Evolutionary conservation across 35 echinoderm and acorn worm genomes (phyloP).

Genomic region (Acanthaster planci): DNA sequence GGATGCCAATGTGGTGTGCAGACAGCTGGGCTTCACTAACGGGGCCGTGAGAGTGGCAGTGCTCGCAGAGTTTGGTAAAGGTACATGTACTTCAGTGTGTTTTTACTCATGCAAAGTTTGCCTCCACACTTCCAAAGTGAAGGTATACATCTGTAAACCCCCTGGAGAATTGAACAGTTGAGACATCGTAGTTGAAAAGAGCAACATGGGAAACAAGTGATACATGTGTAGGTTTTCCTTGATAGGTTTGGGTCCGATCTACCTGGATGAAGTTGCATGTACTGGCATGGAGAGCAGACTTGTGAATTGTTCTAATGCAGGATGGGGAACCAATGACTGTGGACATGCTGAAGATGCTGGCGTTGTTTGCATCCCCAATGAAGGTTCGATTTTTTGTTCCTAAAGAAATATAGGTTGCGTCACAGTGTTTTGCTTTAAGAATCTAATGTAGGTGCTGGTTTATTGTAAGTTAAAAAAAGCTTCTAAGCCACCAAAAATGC

Average conservation of each 20-base stretch:
- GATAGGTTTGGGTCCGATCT: background rate
- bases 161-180: background rate
- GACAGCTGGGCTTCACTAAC: slow-evolving; percentile 22
- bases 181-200: background rate
- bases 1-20: slow-evolving; percentile 4
- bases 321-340: background rate
- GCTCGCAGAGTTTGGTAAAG: background rate
- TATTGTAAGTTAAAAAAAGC: background rate
- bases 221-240: background rate
- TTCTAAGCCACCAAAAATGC: background rate
- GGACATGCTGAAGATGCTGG: background rate
- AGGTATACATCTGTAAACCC: background rate
- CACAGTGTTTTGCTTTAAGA: background rate
- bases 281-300: background rate
- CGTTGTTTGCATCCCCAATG: slow-evolving; percentile 2
- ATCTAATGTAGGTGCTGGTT: background rate
- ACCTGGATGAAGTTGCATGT: background rate
- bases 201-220: background rate
- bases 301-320: background rate
- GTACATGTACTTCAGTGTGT: background rate
- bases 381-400: background rate
- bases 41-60: background rate
- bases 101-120: background rate
- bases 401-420: background rate
- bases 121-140: background rate